phyloP scores from a whole-genome alignment of 53 echinoderm and acorn worm species.

The Echinarachnius parma region DNA sequence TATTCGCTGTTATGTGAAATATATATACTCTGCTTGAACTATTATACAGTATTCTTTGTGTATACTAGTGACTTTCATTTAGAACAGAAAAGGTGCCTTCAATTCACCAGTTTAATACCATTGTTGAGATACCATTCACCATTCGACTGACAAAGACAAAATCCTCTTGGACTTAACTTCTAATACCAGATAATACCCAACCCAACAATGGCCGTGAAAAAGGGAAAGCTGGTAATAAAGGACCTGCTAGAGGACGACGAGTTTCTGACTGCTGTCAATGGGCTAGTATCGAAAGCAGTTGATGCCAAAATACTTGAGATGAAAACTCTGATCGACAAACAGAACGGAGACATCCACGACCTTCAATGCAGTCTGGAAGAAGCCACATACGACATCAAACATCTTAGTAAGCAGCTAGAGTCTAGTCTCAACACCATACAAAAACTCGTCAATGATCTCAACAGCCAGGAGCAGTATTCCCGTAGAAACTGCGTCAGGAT shows the following conservation, averaged over 20 bases:
- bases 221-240: neutral
- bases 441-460: neutral
- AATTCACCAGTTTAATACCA: too few relatives aligned
- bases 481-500: constrained; percentile 7
- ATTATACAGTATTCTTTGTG: neutral
- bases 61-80: neutral
- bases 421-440: neutral
- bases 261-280: neutral
- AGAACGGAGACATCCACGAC: neutral
- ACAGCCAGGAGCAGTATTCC: constrained; percentile 11
- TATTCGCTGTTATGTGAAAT: neutral
- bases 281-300: neutral
- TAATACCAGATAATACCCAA: neutral
- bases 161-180: neutral
- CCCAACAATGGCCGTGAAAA: neutral
- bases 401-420: neutral
- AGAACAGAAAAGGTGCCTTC: neutral
- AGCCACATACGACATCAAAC: neutral
- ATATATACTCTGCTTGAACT: neutral
- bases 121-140: neutral
- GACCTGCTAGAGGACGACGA: neutral
- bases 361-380: neutral
- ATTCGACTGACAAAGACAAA: neutral
- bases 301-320: neutral
- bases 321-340: neutral